phyloP scores from a whole-genome alignment of 2,113 vertebrate genomes.

The Hassar affinis region DNA sequence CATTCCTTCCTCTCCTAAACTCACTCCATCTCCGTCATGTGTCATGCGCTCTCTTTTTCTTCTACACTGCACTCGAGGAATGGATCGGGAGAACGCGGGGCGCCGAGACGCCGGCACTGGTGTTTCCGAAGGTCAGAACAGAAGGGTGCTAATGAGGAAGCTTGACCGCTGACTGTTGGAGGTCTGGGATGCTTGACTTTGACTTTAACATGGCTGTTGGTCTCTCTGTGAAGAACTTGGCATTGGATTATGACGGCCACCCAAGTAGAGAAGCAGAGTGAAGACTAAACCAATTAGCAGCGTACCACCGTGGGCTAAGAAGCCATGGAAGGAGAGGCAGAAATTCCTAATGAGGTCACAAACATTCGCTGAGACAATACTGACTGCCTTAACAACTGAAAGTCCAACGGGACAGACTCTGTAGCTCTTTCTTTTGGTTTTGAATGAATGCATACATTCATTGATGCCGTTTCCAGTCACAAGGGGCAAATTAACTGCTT shows the following conservation, averaged over 20 bases:
- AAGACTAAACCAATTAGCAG: slow-evolving; percentile 91
- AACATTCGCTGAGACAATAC: background rate
- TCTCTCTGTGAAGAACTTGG: slow-evolving; percentile 42
- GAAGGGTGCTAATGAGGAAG: slow-evolving; percentile 20
- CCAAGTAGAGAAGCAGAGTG: slow-evolving; percentile 79
- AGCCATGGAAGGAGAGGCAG: slow-evolving; percentile 26
- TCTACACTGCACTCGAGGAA: slow-evolving; percentile 21
- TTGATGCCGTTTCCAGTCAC: background rate
- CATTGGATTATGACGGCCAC: slow-evolving; percentile 90
- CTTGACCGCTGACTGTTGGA: slow-evolving; percentile 11
- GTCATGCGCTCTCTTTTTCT: slow-evolving; percentile 21
- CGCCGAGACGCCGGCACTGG: too few relatives aligned
- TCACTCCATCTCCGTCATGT: slow-evolving; percentile 17
- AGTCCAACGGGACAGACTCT: background rate
- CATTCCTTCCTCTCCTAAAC: slow-evolving; percentile 3
- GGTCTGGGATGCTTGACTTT: slow-evolving; percentile 39
- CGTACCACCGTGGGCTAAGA: slow-evolving; percentile 85
- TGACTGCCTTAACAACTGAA: background rate
- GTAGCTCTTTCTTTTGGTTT: background rate
- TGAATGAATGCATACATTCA: background rate
- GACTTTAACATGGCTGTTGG: slow-evolving; percentile 73
- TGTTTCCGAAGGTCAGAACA: background rate
- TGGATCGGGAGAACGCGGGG: background rate
- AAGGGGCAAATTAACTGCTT: slow-evolving; percentile 28
- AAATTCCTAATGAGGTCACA: slow-evolving; percentile 52